Base-by-base conservation (phyloP, 2,888 invertebrate genomes). In the Amblyjoppa proteus region DNA sequence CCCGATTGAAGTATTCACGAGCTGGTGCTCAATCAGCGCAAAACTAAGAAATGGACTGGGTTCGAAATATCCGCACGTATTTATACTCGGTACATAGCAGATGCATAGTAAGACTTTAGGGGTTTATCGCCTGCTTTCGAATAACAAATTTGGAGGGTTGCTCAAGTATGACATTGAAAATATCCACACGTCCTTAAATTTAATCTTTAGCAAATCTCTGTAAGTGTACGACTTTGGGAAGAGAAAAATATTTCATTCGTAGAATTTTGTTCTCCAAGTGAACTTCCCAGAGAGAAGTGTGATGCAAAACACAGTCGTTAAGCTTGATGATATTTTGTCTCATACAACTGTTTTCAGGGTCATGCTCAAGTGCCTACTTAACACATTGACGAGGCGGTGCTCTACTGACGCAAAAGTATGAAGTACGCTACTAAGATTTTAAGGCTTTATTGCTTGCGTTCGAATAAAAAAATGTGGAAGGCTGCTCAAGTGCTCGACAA, bases 1-100 rank as follows among this genome's bases (percentile, higher is more conserved):
- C 7, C 4, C 6, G 7, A 38, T 6, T 7, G 7, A 38, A 38
- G 6, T 68, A 45, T 13, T 28, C 38, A 3, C 45, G 38, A 20
- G 56, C 49, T 34, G 64, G 75, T 81, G 70, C 56, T 20, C 53
- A 77, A 81, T 76, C 68, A 31, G 51, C 73, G 51, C 20, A 31
- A 73, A 76, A 71, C 73, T 13, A 28, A 5, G 20, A 66, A 53
- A 70, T n/a, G 41, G n/a, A 56, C n/a, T 69, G 68, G 53, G 20
- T 28, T 58, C 25, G 31, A 28, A 28, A 58, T 28, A 28, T 58
- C 28, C 9, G 7, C 13, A 13, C 3, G 31, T 58, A 28, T 28
- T 25, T 28, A 58, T 58, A 13, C 31, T 25, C 28, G 51, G 28
- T 58, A 28, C 6, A 28, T 31, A 58, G 25, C 20, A 53, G 28